phyloP scores from a whole-genome alignment of 2,113 vertebrate genomes.

The Alligator sinensis region DNA sequence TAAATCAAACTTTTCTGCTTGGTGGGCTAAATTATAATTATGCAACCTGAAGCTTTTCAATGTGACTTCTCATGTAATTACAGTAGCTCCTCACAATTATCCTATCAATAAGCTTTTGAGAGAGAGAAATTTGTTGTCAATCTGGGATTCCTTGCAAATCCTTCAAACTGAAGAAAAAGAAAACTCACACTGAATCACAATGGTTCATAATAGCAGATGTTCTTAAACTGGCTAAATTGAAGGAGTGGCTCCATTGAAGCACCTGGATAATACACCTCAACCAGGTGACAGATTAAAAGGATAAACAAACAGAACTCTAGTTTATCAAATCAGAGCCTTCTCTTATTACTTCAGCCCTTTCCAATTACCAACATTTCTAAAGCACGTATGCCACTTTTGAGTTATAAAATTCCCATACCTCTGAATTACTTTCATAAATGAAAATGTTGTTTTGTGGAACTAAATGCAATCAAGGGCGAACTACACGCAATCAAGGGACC shows the following conservation, averaged over 20 bases:
- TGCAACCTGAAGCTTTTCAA: neutral
- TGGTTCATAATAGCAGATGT: neutral
- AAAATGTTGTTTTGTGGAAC: neutral
- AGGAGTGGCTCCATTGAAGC: constrained; percentile 51
- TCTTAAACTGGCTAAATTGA: constrained; percentile 31
- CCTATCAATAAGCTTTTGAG: neutral
- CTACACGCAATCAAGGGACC: neutral
- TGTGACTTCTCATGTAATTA: neutral
- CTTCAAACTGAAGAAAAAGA: constrained; percentile 12
- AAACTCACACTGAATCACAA: neutral
- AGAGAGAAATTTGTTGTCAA: neutral
- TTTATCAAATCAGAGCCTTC: constrained; percentile 3
- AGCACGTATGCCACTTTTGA: neutral
- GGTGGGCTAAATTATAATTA: neutral
- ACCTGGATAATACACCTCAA: neutral
- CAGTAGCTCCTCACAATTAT: neutral
- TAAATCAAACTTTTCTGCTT: neutral
- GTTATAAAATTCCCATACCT: neutral
- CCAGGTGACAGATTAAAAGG: constrained; percentile 41
- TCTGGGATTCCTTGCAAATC: constrained; percentile 6
- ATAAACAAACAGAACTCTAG: constrained; percentile 30
- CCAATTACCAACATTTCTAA: neutral
- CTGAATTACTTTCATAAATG: neutral
- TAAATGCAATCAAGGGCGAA: neutral
- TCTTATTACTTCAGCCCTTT: neutral